Base-by-base conservation (phyloP, 2,113 vertebrate species). In the Malurus cyaneus region DNA sequence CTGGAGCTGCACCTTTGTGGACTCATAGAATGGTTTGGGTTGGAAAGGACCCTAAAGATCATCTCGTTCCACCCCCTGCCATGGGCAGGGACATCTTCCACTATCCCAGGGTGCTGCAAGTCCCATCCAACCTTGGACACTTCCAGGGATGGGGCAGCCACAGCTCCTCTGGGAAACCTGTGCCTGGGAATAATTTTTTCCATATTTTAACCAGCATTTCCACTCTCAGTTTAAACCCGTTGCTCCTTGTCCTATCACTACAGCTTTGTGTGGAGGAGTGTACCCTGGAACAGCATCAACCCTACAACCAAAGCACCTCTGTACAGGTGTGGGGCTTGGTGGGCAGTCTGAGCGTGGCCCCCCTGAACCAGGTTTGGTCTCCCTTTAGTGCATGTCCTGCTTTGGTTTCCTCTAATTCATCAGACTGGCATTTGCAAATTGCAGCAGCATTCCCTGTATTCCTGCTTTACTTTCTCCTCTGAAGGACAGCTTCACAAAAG, bases 51-150 rank as follows among this genome's bases (percentile, higher is more conserved):
- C 16, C 54, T 18, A 47, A 76, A 69, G 17, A 8, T 8, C 41
- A 49, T 9, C 54, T 41, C 11, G 12, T 41, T 54, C 47, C 24
- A 19, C 2, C 4, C 9, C 6, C 24, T 41, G 29, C 28, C 62
- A 61, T 12, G 15, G 32, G 14, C 47, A 61, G 20, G 17, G 54
- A 41, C 62, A 49, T 20, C n/a, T 76, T 16, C 25, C 17, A 15
- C 41, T 11, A 9, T 2, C 24, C 41, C 39, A 76, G 47, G 6
- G 0, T 69, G 34, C n/a, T 89, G 41, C n/a, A 66, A 74, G 39
- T 39, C 44, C 28, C 0, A 0, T 74, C 23, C 39, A 25, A 0
- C 29, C 29, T 41, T 12, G 78, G 4, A 2, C 41, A 69, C 14
- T 54, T 5, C n/a, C 17, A 61, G 29, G 19, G n/a, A 46, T 41